phyloP scores from a whole-genome alignment of 2,888 invertebrate species.

The Ophonus ardosiacus region DNA sequence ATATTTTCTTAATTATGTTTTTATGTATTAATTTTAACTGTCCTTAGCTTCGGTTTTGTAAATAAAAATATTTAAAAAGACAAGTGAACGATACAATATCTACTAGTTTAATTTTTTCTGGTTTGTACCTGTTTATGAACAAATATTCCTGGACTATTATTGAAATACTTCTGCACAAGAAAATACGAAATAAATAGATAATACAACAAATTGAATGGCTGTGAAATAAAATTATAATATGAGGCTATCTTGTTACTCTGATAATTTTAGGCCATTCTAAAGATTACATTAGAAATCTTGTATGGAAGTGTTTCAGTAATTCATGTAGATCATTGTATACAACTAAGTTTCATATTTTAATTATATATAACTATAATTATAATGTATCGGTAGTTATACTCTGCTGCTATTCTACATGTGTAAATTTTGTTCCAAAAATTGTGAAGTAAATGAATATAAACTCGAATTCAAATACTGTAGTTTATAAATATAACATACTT shows the following conservation, averaged over 20 bases:
- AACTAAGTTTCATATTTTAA: constrained; percentile 45
- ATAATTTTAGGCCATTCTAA: constrained; percentile 26
- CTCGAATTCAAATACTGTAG: constrained; percentile 48
- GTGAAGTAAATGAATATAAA: constrained; percentile 39
- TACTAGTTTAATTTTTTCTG: not conserved
- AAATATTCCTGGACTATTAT: constrained; percentile 16
- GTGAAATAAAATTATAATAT: constrained; percentile 36
- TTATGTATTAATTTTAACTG: not conserved
- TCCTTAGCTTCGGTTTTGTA: not conserved
- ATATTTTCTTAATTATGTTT: not conserved
- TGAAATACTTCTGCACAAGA: constrained; percentile 43
- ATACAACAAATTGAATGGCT: constrained; percentile 38
- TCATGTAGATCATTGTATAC: constrained; percentile 49
- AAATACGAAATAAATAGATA: not conserved
- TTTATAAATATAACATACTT: constrained; percentile 45
- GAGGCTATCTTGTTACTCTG: constrained; percentile 15
- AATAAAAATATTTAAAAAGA: not conserved
- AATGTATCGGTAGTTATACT: constrained; percentile 40
- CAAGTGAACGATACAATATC: not conserved
- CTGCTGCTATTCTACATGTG: constrained; percentile 42
- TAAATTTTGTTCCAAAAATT: constrained; percentile 46
- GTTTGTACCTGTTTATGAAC: not conserved
- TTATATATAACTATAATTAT: constrained; percentile 37
- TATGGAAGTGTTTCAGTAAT: constrained; percentile 46
- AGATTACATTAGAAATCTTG: not conserved